Evolutionary conservation across 2,888 invertebrate species (phyloP), one percentile per base, ranked within the genome.

Genomic region (Esperia sulphurella): DNA sequence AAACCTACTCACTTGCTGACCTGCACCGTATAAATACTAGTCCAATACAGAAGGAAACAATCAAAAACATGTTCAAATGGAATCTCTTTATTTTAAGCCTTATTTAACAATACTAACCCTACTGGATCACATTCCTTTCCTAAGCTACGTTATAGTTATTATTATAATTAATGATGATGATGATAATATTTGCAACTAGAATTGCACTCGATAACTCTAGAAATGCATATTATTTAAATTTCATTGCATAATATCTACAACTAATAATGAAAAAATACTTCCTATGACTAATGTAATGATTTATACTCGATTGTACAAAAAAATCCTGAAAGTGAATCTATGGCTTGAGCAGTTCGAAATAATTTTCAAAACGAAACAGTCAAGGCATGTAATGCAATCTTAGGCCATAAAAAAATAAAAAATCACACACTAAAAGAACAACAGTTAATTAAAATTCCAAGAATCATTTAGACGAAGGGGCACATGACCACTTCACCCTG

Each of bases 401-500:
- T 35, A 35, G 35, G 10, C 35, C 35, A n/a, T 35, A 35, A n/a
- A 35, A 35, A 35, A n/a, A 33, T 33, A 33, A n/a, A 33, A 8
- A 9, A 33, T 33, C 41, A 41, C 41, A 30, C 41, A 41, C 41
- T 8, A 30, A 31, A 41, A 41, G 29, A 12, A 41, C 41, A 41
- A 30, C 41, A 41, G 41, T 41, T n/a, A 14, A 39, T 21, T 21
- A 2, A 21, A 21, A 5, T 21, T 21, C 21, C 21, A 21, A 21
- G 21, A 21, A 21, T 21, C 21, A 21, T 21, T 60, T 71, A 88
- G 39, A 89, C 82, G 3, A 79, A 67, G 14, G 89, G 87, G 52
- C 89, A 89, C 9, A 84, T 85, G 43, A 89, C 89, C 37, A 89
- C 88, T 61, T 88, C 86, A 10, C 88, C 88, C 50, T 75, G 68